Base-by-base conservation (phyloP, 2,888 invertebrate genomes). In the Bimastos eiseni region DNA sequence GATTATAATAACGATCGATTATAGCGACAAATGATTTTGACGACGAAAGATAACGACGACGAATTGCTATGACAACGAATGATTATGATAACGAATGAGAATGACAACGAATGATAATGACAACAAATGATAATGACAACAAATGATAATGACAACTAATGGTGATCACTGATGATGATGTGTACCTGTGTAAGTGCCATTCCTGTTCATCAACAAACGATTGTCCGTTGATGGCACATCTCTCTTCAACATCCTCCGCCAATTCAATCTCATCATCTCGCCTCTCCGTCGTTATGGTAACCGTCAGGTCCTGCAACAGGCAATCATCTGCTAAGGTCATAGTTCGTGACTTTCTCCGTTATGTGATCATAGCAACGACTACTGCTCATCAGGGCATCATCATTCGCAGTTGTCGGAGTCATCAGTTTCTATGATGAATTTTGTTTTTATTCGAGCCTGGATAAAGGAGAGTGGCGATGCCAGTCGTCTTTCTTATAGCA, bases 131-230 rank as follows among this genome's bases (percentile, higher is more conserved):
- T 70, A 4, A 70, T 70, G 70, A 70, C 70, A n/a, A n/a, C 70
- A 8, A 70, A 13, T 70, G 70, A 6, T 49, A 1, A 33, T 33
- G 2, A 1, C 33, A n/a, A n/a, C n/a, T n/a, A 70, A 13, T 70
- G 70, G 21, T 49, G 0, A 33, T 33, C 19, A 1, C 33, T 33
- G 84, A 84, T 84, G 84, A 86, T 36, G n/a, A 0, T 30, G 13
- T 37, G 37, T 86, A 86, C 86, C 93, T 93, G 92, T 94, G 93
- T 30, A 94, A 92, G 37, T 93, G 92, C 94, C 94, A 94, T 92
- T 94, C 94, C 92, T 94, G 94, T 89, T 94, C 94, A 92, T 94
- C 94, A 30, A 94, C 93, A 91, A 94, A 94, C 90, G 93, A 93
- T 83, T 94, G 90, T 24, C 90, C 91, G 89, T 91, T 91, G 44